Evolutionary conservation across 2,888 invertebrate genomes (phyloP), one percentile per base, ranked within the genome.

Genomic region (Epiblema foenella): DNA sequence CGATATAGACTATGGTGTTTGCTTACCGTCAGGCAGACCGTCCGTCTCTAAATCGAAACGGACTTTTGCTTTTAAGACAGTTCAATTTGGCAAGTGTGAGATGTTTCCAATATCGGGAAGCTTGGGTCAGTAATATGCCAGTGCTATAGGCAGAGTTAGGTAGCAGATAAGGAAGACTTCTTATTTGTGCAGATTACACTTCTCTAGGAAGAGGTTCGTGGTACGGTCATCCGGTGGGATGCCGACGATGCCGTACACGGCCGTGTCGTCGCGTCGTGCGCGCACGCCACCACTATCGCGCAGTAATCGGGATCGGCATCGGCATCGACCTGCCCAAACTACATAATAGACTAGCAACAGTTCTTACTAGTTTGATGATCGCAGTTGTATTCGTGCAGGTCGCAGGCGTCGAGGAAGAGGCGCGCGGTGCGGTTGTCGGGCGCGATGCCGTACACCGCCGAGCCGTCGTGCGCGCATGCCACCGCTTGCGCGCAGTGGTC

Each of bases 331-430:
- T 24, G 24, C 4, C 24, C 24, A 15, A 15, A 15, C 15, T 42
- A 42, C 5, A 15, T 42, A 46, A 46, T n/a, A 46, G 46, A n/a
- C 15, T 42, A 42, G 42, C 2, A 29, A 29, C 33, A 8, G 24
- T 24, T 4, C 33, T 33, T 33, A 33, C 33, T 33, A 0, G 33
- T 24, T 24, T 24, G 24, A 24, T 81, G 86, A 72, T 91, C 91
- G 74, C 91, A 92, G 78, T 92, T 91, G 73, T 83, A 92, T 74
- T 92, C 92, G 69, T 88, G 90, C 89, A 92, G 88, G 73, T 92
- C 93, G 73, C 93, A 93, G 24, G 85, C 84, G 72, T 92, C 93
- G 2, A 91, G 81, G 78, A 92, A 93, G 7, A 74, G 81, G 2
- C 88, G 79, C 0, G 84, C 81, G 15, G 73, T 81, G 79, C 90